phyloP scores from a whole-genome alignment of 2,113 vertebrate genomes.

The Perca flavescens region DNA sequence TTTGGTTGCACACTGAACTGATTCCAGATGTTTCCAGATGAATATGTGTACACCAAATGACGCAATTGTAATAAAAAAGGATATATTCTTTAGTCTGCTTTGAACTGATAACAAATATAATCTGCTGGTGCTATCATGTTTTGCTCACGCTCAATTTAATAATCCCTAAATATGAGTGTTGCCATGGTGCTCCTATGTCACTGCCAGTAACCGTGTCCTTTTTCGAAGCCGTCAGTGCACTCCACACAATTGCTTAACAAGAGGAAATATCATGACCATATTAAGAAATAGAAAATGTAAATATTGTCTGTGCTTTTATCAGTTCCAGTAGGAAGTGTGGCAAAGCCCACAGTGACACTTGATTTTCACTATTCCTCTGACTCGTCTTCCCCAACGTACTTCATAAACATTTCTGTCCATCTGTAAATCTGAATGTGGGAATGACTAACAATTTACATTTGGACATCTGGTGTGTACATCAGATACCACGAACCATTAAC shows the following conservation, averaged over 20 bases:
- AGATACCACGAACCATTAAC: neutral
- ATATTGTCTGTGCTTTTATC: neutral
- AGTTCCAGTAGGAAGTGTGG: neutral
- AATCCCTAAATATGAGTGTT: constrained; percentile 11
- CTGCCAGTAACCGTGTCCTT: neutral
- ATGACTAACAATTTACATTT: constrained; percentile 42
- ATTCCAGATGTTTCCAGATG: neutral
- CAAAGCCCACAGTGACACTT: neutral
- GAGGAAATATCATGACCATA: neutral
- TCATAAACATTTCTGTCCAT: constrained; percentile 24
- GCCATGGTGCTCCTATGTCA: constrained; percentile 9
- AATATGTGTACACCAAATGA: neutral
- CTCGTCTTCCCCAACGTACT: neutral
- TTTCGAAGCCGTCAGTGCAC: neutral
- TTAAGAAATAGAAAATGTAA: constrained; percentile 4
- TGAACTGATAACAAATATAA: constrained; percentile 1
- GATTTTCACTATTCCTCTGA: neutral
- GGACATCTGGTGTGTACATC: constrained; percentile 14
- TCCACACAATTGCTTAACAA: neutral
- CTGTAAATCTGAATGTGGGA: constrained; percentile 16
- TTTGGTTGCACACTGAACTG: neutral
- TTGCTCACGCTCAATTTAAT: constrained; percentile 9
- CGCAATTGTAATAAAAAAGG: constrained; percentile 13
- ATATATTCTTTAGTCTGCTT: constrained; percentile 14
- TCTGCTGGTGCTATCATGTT: neutral